These are phyloP conservation scores for Oostethus manadensis DNA, from an alignment of 2,113 vertebrate species.

Conservation along the genomic window DNA sequence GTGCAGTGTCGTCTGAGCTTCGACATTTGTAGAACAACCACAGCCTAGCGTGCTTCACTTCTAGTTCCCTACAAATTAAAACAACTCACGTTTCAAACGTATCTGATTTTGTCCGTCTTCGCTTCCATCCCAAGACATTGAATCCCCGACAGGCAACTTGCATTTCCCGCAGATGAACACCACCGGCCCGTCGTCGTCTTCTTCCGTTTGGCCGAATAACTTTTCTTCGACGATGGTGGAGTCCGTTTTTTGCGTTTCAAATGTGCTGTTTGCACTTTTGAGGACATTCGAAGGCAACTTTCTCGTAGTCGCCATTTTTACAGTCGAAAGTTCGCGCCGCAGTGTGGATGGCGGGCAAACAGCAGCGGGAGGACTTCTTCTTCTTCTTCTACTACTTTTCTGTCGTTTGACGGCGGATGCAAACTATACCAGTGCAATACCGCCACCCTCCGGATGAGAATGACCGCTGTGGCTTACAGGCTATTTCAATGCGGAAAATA, in stretches of 20 bases:
- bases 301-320: conserved; percentile 37
- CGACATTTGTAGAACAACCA: not conserved
- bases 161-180: conserved; percentile 71
- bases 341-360: not conserved
- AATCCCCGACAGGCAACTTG: conserved; percentile 65
- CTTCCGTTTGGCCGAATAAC: conserved; percentile 7
- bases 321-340: conserved; percentile 3
- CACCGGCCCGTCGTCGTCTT: conserved; percentile 44
- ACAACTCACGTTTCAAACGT: conserved; percentile 58
- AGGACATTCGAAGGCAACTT: not conserved
- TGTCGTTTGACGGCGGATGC: too few species aligned
- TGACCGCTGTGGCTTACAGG: too few species aligned
- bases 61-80: not conserved
- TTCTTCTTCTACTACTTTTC: too few species aligned
- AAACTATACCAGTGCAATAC: too few species aligned
- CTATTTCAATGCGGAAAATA: not conserved
- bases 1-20: not conserved
- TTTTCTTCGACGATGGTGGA: conserved; percentile 23
- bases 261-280: not conserved
- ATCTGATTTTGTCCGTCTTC: conserved; percentile 67
- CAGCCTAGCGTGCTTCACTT: too few species aligned
- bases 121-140: conserved; percentile 66
- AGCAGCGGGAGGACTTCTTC: not conserved
- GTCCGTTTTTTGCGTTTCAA: conserved; percentile 11
- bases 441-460: too few species aligned